Evolutionary conservation across 1,140 invertebrate genomes (phyloP), one percentile per base, ranked within the genome.

Genomic region (Calycopis cecrops): DNA sequence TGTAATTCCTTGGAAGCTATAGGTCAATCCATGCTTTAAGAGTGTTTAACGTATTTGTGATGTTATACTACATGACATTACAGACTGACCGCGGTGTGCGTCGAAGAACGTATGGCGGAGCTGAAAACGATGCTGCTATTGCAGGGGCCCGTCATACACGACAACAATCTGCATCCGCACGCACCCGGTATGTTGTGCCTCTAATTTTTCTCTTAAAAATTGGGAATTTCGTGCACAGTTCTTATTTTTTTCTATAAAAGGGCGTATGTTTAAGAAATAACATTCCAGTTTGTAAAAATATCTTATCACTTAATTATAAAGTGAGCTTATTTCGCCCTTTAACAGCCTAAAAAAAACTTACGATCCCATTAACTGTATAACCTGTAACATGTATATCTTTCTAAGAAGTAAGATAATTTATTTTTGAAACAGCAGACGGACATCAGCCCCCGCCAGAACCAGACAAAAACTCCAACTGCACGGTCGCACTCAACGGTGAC

Each of bases 11-110:
- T n/a, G n/a, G n/a, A n/a, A n/a, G n/a, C n/a, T n/a, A n/a, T n/a
- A n/a, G n/a, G n/a, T n/a, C n/a, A n/a, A n/a, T n/a, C n/a, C n/a
- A n/a, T n/a, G n/a, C n/a, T n/a, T n/a, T n/a, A n/a, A n/a, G n/a
- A n/a, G n/a, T n/a, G n/a, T n/a, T n/a, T n/a, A n/a, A n/a, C n/a
- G n/a, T n/a, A n/a, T n/a, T n/a, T n/a, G n/a, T n/a, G n/a, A n/a
- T n/a, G n/a, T n/a, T n/a, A n/a, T n/a, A n/a, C n/a, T n/a, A n/a
- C n/a, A n/a, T n/a, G n/a, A n/a, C n/a, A n/a, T n/a, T n/a, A n/a
- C 48, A 88, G 97, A 59, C 87, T 98, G 35, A 97, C 96, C 9
- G 94, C 96, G 1, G 89, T 97, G 7, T 97, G 96, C 85, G 96
- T 97, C 8, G 94, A 96, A 67, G 96, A 97, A 79, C 89, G 96